Conservation (phyloP, 2,113 vertebrate species). For the Lipophrys pholis region DNA sequence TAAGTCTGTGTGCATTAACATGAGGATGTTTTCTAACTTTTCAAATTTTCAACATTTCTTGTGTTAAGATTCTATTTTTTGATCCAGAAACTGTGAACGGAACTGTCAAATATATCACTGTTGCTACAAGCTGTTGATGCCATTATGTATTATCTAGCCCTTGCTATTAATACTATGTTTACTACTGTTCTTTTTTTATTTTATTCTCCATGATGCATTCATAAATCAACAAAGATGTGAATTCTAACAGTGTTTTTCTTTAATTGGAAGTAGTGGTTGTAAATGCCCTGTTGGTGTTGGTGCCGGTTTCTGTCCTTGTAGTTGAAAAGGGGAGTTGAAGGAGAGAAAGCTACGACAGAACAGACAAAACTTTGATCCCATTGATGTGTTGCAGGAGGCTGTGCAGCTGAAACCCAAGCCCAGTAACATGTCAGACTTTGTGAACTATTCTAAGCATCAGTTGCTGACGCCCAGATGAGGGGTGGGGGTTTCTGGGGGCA, state of each 20-base stretch:
- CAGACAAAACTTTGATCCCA: slow-evolving; percentile 75
- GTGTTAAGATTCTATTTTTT: slow-evolving; percentile 56
- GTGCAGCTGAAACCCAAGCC: slow-evolving; percentile 84
- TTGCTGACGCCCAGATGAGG: slow-evolving; percentile 82
- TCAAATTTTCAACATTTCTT: slow-evolving; percentile 35
- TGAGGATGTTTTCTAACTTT: slow-evolving; percentile 51
- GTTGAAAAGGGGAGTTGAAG: slow-evolving; percentile 38
- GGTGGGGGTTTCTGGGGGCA: slow-evolving; percentile 58
- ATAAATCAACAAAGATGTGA: slow-evolving; percentile 47
- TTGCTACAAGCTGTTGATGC: slow-evolving; percentile 15
- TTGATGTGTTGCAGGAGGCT: slow-evolving; percentile 82
- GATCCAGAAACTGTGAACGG: slow-evolving; percentile 13
- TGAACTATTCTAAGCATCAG: slow-evolving; percentile 88
- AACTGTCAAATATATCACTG: slow-evolving; percentile 55
- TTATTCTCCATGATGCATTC: slow-evolving; percentile 17
- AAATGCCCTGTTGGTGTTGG: slow-evolving; percentile 63
- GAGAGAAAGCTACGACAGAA: slow-evolving; percentile 60
- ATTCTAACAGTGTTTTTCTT: slow-evolving; percentile 50
- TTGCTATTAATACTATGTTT: slow-evolving; percentile 24
- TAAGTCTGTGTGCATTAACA: slow-evolving; percentile 38
- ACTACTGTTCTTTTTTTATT: slow-evolving; percentile 22
- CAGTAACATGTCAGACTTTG: slow-evolving; percentile 84
- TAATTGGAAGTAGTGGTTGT: slow-evolving; percentile 44
- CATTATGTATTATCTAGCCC: not conserved
- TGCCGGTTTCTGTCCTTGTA: slow-evolving; percentile 63